Evolutionary conservation across 2,888 invertebrate species (phyloP).

Genomic region (Dioctria rufipes): DNA sequence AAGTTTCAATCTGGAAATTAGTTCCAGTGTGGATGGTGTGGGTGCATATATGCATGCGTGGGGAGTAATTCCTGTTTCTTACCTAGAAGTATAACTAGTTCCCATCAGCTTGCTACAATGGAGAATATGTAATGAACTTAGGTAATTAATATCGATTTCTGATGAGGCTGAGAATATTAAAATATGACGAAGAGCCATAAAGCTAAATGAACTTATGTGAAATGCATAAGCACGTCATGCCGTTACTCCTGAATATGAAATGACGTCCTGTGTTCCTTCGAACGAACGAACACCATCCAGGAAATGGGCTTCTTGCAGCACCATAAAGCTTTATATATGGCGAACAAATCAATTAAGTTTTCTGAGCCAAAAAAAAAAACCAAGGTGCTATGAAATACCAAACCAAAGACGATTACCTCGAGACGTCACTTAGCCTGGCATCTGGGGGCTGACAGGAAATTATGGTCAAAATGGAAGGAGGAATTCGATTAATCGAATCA

Average conservation of each 20-base stretch:
- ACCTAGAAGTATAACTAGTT: constrained; percentile 23
- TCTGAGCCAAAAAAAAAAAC: constrained; percentile 38
- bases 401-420: constrained; percentile 44
- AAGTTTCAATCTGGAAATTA: constrained; percentile 63
- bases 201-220: constrained; percentile 52
- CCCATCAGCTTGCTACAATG: constrained; percentile 31
- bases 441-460: constrained; percentile 46
- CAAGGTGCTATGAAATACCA: constrained; percentile 49
- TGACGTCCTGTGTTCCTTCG: background rate
- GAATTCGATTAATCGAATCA: constrained; percentile 52
- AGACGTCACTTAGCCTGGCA: constrained; percentile 46
- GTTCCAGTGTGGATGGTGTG: constrained; percentile 56
- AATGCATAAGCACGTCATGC: constrained; percentile 48
- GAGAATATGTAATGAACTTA: constrained; percentile 62
- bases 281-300: background rate
- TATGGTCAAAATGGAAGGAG: constrained; percentile 47
- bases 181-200: constrained; percentile 58
- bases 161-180: constrained; percentile 62
- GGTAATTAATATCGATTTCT: constrained; percentile 62
- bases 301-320: background rate
- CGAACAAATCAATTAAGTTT: constrained; percentile 50
- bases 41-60: constrained; percentile 47
- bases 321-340: background rate
- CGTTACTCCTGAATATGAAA: constrained; percentile 24
- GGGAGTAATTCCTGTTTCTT: background rate